Evolutionary conservation across 2,888 invertebrate species (phyloP).

Genomic region (Oxycera nigricornis): DNA sequence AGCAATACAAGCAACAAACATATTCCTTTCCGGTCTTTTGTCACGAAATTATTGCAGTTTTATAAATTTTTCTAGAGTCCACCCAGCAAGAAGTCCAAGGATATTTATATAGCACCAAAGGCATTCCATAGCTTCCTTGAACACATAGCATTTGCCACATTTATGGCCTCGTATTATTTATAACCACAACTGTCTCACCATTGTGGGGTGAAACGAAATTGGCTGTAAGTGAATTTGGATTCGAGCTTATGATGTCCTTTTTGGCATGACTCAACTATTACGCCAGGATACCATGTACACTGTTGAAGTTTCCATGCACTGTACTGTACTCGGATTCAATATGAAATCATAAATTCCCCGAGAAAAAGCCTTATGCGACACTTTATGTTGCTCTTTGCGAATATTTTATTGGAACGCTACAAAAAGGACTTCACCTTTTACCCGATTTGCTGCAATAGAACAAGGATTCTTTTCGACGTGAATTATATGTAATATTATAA

Average conservation of each 20-base stretch:
- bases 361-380: slow-evolving; percentile 33
- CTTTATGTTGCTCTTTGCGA: slow-evolving; percentile 11
- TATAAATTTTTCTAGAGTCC: slow-evolving; percentile 27
- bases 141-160: no score
- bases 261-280: slow-evolving; percentile 9
- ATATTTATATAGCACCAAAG: background rate
- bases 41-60: slow-evolving; percentile 36
- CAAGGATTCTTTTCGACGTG: background rate
- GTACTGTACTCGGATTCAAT: background rate
- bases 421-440: background rate
- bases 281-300: background rate
- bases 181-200: background rate
- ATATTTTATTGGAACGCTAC: slow-evolving; percentile 15
- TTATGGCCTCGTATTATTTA: no score
- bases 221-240: slow-evolving; percentile 21
- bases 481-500: no score
- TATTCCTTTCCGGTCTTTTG: slow-evolving; percentile 24
- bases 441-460: background rate
- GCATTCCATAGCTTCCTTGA: background rate
- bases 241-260: slow-evolving; percentile 5
- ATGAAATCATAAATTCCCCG: slow-evolving; percentile 32
- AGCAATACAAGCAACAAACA: background rate
- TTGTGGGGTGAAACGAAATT: background rate
- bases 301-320: background rate
- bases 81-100: background rate